Conservation (phyloP, 2,113 vertebrate genomes). For the Cavia aperea region DNA sequence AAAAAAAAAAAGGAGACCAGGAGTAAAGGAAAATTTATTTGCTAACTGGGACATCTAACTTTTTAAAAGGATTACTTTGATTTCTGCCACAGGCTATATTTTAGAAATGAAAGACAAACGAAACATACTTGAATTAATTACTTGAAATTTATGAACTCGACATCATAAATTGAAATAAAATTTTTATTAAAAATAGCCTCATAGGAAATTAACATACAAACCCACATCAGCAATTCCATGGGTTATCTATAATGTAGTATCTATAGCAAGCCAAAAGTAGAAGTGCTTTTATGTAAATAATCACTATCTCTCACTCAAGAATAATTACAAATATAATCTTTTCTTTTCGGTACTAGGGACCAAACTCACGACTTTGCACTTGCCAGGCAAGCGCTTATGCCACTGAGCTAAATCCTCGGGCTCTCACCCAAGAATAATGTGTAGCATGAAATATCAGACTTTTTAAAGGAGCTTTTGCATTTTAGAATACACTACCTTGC, state of each 20-base stretch:
- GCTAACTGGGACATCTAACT: background rate
- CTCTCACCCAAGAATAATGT: background rate
- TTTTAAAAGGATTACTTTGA: background rate
- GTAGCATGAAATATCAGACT: background rate
- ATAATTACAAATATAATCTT: background rate
- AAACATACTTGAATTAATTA: background rate
- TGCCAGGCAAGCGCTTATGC: no score
- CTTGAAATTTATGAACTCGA: background rate
- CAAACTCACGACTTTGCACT: no score
- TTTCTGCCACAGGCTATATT: background rate
- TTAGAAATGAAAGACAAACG: conserved; percentile 12
- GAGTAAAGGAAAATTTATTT: background rate
- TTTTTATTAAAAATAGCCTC: background rate
- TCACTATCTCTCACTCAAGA: background rate
- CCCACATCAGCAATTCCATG: background rate
- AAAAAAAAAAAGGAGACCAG: background rate
- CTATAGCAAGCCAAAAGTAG: background rate
- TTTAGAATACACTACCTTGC: conserved; percentile 13
- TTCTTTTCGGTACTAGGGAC: no score
- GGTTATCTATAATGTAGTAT: background rate
- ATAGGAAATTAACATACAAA: background rate
- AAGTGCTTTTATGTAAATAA: conserved; percentile 2
- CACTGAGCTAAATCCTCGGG: no score
- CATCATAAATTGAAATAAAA: background rate
- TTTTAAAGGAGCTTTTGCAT: background rate